These are phyloP conservation scores for Numida meleagris DNA, from an alignment of 2,113 vertebrate genomes.

Conservation along the genomic window DNA sequence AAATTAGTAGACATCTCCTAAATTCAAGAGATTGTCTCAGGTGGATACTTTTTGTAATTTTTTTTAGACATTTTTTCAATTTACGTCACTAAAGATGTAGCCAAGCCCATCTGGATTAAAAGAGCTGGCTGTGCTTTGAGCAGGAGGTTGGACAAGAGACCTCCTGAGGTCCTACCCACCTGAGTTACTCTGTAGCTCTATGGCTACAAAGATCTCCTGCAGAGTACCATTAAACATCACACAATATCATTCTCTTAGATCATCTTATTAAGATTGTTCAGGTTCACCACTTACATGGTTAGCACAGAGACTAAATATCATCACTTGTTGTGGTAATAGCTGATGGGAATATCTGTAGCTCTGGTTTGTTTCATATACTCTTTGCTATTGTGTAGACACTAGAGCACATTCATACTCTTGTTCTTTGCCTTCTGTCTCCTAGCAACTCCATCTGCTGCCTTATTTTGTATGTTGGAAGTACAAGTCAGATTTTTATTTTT, in stretches of 20 bases:
- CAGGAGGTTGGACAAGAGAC: background rate
- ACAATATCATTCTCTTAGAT: background rate
- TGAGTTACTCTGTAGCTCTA: background rate
- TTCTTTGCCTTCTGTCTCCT: constrained; percentile 71
- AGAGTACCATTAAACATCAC: background rate
- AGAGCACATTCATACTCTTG: constrained; percentile 40
- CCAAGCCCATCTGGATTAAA: background rate
- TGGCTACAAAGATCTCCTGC: background rate
- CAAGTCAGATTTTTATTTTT: constrained; percentile 28
- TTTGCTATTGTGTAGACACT: constrained; percentile 43
- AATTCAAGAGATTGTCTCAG: background rate
- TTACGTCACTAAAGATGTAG: background rate
- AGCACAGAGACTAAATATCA: constrained; percentile 2
- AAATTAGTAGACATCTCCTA: background rate
- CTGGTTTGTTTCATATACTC: background rate
- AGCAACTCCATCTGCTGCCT: constrained; percentile 72
- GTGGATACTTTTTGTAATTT: background rate
- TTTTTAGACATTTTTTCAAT: background rate
- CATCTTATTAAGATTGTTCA: background rate
- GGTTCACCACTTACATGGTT: background rate
- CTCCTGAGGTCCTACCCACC: background rate
- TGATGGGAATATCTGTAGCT: background rate
- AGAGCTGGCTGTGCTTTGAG: background rate
- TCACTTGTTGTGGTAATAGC: background rate
- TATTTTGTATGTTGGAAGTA: constrained; percentile 59